phyloP scores from a whole-genome alignment of 2,797 vertebrate genomes.

The Adrianichthys oophorus region DNA sequence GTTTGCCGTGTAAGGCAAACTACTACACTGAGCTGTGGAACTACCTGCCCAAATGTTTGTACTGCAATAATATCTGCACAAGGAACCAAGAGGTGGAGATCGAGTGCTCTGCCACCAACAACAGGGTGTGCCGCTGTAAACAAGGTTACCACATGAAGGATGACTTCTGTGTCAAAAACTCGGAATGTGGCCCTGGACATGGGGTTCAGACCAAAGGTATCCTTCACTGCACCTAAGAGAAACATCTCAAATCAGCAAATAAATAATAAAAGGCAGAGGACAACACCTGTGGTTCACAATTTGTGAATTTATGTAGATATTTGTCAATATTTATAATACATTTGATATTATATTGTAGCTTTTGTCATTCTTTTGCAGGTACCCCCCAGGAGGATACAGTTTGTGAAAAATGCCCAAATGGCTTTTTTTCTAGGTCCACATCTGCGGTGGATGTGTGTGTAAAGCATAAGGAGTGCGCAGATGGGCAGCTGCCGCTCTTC shows the following conservation, averaged over 20 bases:
- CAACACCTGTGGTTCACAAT: too few relatives aligned
- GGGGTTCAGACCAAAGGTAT: constrained; percentile 66
- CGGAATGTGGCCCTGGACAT: constrained; percentile 50
- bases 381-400: constrained; percentile 58
- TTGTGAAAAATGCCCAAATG: constrained; percentile 62
- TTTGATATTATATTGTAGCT: too few relatives aligned
- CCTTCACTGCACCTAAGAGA: too few relatives aligned
- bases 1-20: constrained; percentile 30
- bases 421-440: constrained; percentile 61
- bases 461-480: constrained; percentile 57
- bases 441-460: constrained; percentile 57
- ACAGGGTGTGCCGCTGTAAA: constrained; percentile 75
- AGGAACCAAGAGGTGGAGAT: constrained; percentile 62
- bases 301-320: too few relatives aligned
- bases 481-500: constrained; percentile 26
- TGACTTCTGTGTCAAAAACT: constrained; percentile 65
- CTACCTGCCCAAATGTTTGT: constrained; percentile 73
- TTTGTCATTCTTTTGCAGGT: constrained; percentile 42
- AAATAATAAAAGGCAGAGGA: too few relatives aligned
- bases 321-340: too few relatives aligned
- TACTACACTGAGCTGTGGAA: constrained; percentile 75
- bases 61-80: constrained; percentile 68
- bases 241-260: too few relatives aligned
- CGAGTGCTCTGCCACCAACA: constrained; percentile 57
- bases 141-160: constrained; percentile 51